Conservation (phyloP, 92 coral and sea anemone genomes). For the Zoanthus solanderi region DNA sequence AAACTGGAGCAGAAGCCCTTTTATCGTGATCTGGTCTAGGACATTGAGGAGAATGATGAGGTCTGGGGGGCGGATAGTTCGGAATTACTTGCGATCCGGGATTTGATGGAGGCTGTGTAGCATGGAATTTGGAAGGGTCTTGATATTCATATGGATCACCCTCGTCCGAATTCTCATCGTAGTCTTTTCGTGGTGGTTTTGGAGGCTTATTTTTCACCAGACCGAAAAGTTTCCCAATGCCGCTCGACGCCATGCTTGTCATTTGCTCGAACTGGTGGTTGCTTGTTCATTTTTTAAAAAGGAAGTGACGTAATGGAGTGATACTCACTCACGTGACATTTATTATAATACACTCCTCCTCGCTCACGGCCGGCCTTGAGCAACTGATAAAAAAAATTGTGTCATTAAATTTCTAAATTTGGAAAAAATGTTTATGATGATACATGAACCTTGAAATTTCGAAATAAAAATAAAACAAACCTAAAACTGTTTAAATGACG, state of each 20-base stretch:
- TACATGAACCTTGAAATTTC: background rate
- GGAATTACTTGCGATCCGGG: slow-evolving; percentile 74
- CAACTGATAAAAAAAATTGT: background rate
- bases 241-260: slow-evolving; percentile 62
- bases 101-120: slow-evolving; percentile 74
- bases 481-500: background rate
- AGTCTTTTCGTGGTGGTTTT: slow-evolving; percentile 78
- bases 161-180: slow-evolving; percentile 67
- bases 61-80: slow-evolving; percentile 98
- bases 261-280: slow-evolving; percentile 49
- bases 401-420: slow-evolving; percentile 38
- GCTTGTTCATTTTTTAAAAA: slow-evolving; percentile 53
- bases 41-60: slow-evolving; percentile 84
- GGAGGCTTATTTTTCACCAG: slow-evolving; percentile 78
- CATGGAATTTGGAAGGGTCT: slow-evolving; percentile 84
- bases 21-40: slow-evolving; percentile 65
- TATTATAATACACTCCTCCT: slow-evolving; percentile 10
- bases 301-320: slow-evolving; percentile 69
- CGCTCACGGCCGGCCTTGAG: background rate
- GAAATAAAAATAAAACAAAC: slow-evolving; percentile 6
- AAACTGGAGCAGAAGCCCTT: slow-evolving; percentile 59
- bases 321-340: slow-evolving; percentile 42
- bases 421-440: slow-evolving; percentile 20
- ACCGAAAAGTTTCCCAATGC: slow-evolving; percentile 80
- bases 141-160: slow-evolving; percentile 69